These are phyloP conservation scores for Micromussa lordhowensis DNA, from an alignment of 92 coral and sea anemone genomes.

Conservation along the genomic window DNA sequence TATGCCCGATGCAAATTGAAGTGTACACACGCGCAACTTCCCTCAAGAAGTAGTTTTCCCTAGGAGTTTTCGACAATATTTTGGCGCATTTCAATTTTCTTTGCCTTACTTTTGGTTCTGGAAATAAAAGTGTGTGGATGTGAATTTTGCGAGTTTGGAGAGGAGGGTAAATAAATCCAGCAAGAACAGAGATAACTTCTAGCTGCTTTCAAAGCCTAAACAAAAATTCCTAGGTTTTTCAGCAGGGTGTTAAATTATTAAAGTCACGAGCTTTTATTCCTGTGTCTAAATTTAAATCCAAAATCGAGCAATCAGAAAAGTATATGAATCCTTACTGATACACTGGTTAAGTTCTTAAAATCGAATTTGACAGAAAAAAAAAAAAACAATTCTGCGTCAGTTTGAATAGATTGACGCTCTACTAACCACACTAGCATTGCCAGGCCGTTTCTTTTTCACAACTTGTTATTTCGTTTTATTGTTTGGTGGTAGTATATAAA, in stretches of 20 bases:
- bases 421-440: not conserved
- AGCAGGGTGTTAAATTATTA: conserved; percentile 8
- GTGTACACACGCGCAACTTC: too few relatives aligned
- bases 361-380: not conserved
- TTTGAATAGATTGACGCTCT: not conserved
- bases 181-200: not conserved
- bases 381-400: not conserved
- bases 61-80: too few relatives aligned
- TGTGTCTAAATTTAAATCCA: not conserved
- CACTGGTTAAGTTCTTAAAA: not conserved
- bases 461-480: not conserved
- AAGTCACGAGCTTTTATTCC: not conserved
- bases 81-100: too few relatives aligned
- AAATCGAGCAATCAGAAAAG: not conserved
- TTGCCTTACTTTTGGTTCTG: too few relatives aligned
- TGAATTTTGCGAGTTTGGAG: too few relatives aligned
- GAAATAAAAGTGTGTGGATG: too few relatives aligned
- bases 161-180: too few relatives aligned
- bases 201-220: not conserved
- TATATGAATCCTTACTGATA: not conserved
- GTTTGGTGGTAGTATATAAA: not conserved
- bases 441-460: not conserved
- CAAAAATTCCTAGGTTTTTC: not conserved
- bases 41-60: too few relatives aligned
- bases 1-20: too few relatives aligned